Conservation (phyloP, 2,797 vertebrate species). For the Merluccius polli region DNA sequence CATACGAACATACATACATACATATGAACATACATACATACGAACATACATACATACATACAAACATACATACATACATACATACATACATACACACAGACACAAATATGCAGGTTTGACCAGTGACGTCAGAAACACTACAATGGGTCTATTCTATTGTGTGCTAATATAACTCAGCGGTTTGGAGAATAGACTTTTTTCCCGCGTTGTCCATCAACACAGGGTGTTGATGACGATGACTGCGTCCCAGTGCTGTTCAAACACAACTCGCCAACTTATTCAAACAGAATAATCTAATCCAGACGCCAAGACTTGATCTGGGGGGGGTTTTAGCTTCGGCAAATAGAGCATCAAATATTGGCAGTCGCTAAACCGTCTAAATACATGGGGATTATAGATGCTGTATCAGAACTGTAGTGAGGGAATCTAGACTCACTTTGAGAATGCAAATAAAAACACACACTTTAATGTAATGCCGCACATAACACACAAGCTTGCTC, state of each 20-base stretch:
- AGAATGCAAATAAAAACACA: not conserved
- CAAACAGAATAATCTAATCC: not conserved
- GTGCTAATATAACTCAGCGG: not conserved
- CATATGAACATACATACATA: no score
- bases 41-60: not conserved
- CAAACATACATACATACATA: constrained; percentile 19
- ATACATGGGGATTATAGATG: not conserved
- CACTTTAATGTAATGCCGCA: not conserved
- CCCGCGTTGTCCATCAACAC: no score
- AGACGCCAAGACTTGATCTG: not conserved
- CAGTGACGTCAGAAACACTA: not conserved
- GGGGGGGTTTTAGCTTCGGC: not conserved
- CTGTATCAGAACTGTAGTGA: not conserved
- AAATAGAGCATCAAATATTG: not conserved
- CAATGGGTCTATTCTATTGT: not conserved
- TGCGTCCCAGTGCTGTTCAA: not conserved
- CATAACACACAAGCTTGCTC: not conserved
- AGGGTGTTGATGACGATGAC: not conserved
- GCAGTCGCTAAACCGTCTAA: not conserved
- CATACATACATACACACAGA: constrained; percentile 2
- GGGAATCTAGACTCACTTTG: not conserved
- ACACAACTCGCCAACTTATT: not conserved
- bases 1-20: not conserved
- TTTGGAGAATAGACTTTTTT: no score
- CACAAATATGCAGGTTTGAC: not conserved